phyloP scores from a whole-genome alignment of 1,140 invertebrate genomes.

The Steinernema khuongi region DNA sequence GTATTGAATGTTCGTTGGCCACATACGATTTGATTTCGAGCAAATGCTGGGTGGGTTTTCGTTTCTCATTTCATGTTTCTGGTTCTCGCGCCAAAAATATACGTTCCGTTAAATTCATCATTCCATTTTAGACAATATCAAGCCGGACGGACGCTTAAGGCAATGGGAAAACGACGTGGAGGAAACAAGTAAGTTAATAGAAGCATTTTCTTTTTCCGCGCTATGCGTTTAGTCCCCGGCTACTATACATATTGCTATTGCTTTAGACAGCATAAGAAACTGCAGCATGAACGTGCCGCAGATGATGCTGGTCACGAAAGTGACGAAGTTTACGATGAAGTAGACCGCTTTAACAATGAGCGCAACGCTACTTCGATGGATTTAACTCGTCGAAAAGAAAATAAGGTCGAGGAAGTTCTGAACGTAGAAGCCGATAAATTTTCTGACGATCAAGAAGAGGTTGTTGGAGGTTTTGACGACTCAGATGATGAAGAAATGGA shows the following conservation, averaged over 20 bases:
- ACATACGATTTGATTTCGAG: too few species aligned
- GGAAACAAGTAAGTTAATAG: conserved; percentile 6
- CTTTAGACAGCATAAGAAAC: neutral
- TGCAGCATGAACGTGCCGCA: neutral
- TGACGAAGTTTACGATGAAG: neutral
- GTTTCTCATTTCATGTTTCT: too few species aligned
- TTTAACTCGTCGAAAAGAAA: neutral
- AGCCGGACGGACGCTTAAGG: neutral
- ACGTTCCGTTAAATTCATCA: too few species aligned
- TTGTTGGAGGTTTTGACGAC: conserved; percentile 23
- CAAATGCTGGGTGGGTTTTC: too few species aligned
- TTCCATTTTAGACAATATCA: too few species aligned
- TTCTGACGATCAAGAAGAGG: conserved; percentile 15
- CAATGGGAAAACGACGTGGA: conserved; percentile 14
- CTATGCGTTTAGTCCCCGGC: neutral
- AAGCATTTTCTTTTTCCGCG: too few species aligned
- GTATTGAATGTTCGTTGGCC: too few species aligned
- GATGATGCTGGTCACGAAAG: neutral
- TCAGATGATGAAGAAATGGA: conserved; percentile 26
- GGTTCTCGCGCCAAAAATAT: too few species aligned
- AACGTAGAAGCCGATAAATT: conserved; percentile 31
- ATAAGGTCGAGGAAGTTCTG: conserved; percentile 22
- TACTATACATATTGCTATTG: neutral
- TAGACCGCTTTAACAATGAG: conserved; percentile 3
- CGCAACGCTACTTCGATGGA: neutral